Conservation (phyloP, 2,113 vertebrate species). For the Microtus ochrogaster region DNA sequence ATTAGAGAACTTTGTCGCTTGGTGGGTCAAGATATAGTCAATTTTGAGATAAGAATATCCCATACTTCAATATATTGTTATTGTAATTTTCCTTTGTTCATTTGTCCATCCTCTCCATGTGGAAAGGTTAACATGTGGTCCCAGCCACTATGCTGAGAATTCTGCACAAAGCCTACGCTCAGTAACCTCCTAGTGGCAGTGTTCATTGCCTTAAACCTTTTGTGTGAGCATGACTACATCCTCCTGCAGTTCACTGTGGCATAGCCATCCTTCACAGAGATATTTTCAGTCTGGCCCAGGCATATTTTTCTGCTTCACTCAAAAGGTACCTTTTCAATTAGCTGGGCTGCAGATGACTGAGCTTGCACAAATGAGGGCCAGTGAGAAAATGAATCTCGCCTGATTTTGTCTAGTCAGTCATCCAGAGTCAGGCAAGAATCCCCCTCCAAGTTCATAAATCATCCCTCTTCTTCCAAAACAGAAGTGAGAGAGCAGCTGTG, state of each 20-base stretch:
- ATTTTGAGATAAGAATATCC: not conserved
- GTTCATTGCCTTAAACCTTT: conserved; percentile 33
- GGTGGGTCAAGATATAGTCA: not conserved
- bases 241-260: not conserved
- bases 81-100: conserved; percentile 8
- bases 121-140: not conserved
- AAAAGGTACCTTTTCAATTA: conserved; percentile 71
- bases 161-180: not conserved
- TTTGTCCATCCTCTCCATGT: too few species aligned
- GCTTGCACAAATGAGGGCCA: conserved; percentile 16
- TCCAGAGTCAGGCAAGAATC: conserved; percentile 38
- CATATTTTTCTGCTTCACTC: conserved; percentile 57
- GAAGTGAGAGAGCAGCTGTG: not conserved
- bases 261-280: not conserved
- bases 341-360: conserved; percentile 61
- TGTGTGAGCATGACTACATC: not conserved
- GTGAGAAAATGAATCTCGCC: conserved; percentile 66
- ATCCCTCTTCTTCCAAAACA: conserved; percentile 11
- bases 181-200: not conserved
- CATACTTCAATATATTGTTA: not conserved
- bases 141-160: not conserved
- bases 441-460: conserved; percentile 42
- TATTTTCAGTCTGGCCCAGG: conserved; percentile 18
- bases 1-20: not conserved
- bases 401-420: conserved; percentile 39